phyloP scores from a whole-genome alignment of 2,113 vertebrate species.

The Psophia crepitans region DNA sequence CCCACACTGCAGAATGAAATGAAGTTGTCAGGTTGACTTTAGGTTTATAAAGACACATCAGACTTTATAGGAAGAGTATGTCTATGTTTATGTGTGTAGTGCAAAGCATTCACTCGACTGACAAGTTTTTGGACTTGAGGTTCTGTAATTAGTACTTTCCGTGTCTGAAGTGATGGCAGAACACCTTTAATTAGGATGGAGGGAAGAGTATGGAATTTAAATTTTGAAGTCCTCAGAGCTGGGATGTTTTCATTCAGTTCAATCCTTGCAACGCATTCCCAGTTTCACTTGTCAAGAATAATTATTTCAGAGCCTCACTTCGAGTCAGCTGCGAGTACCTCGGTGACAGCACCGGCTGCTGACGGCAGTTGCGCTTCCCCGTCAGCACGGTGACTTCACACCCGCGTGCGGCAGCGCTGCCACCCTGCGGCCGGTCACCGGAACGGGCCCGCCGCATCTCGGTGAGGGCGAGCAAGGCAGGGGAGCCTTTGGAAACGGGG shows the following conservation, averaged over 20 bases:
- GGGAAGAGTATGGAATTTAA: background rate
- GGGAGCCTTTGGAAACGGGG: background rate
- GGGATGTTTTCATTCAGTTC: background rate
- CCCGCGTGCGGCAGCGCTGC: slow-evolving; percentile 27
- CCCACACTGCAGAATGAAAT: background rate
- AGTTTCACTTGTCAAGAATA: background rate
- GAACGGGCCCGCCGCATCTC: background rate
- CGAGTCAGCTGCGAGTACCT: rapidly evolving
- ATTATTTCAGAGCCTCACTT: background rate
- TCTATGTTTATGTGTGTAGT: background rate
- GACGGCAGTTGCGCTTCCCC: background rate
- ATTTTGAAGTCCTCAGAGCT: background rate
- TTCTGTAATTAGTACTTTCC: background rate
- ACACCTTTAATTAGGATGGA: background rate
- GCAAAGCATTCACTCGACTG: background rate
- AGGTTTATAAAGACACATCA: background rate
- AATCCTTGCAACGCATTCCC: background rate
- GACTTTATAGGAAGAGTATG: background rate
- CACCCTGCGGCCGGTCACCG: slow-evolving; percentile 18
- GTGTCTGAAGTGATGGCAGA: background rate
- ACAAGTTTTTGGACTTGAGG: background rate
- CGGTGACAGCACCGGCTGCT: rapidly evolving
- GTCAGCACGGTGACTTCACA: background rate
- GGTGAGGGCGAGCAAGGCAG: background rate
- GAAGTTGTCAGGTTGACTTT: background rate